Evolutionary conservation across 2,113 vertebrate genomes (phyloP).

Genomic region (Leucopsar rothschildi): DNA sequence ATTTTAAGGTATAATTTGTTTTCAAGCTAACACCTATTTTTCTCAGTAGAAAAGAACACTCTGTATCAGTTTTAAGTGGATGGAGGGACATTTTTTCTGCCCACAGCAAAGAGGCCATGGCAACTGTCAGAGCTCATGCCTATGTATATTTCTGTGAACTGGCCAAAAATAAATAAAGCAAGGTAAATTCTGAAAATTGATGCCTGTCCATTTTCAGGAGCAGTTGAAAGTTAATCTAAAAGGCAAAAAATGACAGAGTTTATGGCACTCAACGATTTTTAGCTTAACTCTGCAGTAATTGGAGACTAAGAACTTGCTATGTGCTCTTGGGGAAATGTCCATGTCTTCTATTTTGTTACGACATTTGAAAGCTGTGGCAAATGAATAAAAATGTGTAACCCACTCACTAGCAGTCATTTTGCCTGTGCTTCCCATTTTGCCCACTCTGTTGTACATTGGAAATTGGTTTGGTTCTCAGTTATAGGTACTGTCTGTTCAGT

Average conservation of each 20-base stretch:
- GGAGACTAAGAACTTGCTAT: neutral
- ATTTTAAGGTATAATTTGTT: slow-evolving; percentile 23
- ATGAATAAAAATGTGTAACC: neutral
- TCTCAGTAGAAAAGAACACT: neutral
- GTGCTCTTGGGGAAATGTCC: slow-evolving; percentile 8
- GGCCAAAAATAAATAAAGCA: neutral
- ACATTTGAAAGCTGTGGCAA: slow-evolving; percentile 21
- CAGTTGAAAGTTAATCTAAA: neutral
- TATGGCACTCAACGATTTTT: neutral
- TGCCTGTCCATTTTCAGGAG: neutral
- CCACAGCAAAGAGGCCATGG: neutral
- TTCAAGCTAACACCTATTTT: neutral
- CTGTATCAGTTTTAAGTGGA: neutral
- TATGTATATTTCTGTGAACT: neutral
- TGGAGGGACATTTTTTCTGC: neutral
- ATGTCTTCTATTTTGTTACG: neutral
- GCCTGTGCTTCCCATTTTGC: neutral
- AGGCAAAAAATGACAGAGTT: neutral
- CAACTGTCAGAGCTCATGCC: neutral
- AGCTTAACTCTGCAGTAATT: neutral
- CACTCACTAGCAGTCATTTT: neutral
- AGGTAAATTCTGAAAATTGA: neutral
- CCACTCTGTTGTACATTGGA: neutral
- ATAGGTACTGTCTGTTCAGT: neutral
- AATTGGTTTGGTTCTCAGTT: neutral